Base-by-base conservation (phyloP, 2,888 invertebrate genomes). In the Machimus rusticus region DNA sequence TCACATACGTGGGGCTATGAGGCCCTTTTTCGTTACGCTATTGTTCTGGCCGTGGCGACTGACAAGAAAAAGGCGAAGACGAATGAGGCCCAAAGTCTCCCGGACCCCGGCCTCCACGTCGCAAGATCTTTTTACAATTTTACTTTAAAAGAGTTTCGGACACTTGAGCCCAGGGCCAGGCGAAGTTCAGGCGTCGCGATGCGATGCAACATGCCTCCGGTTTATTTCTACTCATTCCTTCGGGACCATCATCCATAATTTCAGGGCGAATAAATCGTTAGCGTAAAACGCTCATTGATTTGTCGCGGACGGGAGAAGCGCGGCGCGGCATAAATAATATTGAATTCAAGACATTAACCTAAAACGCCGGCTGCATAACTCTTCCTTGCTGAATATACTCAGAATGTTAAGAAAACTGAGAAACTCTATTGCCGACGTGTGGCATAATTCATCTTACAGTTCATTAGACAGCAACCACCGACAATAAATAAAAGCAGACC, bases 371-470 rank as follows among this genome's bases (percentile, higher is more conserved):
- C 34, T 46, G 43, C 31, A 74, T 85, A 74, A 23, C 43, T 74
- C 43, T 46, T 74, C 66, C 28, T 6, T 46, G 14, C 43, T 0
- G 39, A 39, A 39, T 39, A 39, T 8, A 39, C 39, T 39, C 39
- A 39, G 39, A 12, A 39, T 46, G 0, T 1, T 46, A 14, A 46
- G 43, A 16, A 46, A 46, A 46, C 43, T 46, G 14, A 23, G 19
- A 46, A 86, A 39, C 87, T 43, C 74, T 88, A 28, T 57, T 51
- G 57, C n/a, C 39, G 31, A 43, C 85, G 46, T 74, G 51, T 85
- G 23, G 82, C 6, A 85, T 85, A 88, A 88, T 87, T 87, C 87
- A 88, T 79, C 87, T 87, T 85, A 85, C 87, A 85, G 87, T 87
- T 88, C 88, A 88, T 88, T 85, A 85, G 85, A 85, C 85, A 85